Base-by-base conservation (phyloP, 2,113 vertebrate genomes). In the Chloroceryle aenea region DNA sequence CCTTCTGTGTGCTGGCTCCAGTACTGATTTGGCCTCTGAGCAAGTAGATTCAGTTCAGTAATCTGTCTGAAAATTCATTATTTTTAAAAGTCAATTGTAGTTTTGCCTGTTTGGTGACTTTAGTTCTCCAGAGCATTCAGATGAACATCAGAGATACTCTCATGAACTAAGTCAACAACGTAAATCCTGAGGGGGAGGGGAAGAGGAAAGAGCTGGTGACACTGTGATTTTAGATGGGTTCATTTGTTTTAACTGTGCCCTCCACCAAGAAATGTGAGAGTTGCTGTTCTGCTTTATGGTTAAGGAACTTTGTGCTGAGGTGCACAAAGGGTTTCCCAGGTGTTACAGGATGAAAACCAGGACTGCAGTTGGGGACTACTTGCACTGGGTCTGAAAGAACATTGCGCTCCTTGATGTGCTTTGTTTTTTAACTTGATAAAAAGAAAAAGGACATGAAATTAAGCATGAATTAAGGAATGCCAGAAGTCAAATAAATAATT, bases 331-430 rank as follows among this genome's bases (percentile, higher is more conserved):
- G 16, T 69, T 72, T 86, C n/a, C 12, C 23, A 7, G 2, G 5
- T n/a, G 25, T 6, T 63, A 3, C 10, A 23, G 34, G 0, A 0
- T 64, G 47, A 34, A 34, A 77, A 73, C 13, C 0, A 1, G 30
- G 18, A 8, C 20, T 58, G 4, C 4, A 16, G 5, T 9, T 83
- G 55, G 7, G 9, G 2, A 10, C 27, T 85, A 0, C 17, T 36
- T 62, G 25, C 3, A 0, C 18, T 77, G 2, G 0, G 7, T 68
- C 62, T 87, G 53, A 34, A 48, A 86, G 32, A 62, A 43, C 4
- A 4, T 36, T 47, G 10, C 4, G 7, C 7, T 83, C 11, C 27
- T 56, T 55, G 12, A 30, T 56, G 14, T 55, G 20, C 45, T 76
- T 81, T 61, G 27, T 23, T 85, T 81, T 94, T 76, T 85, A 61